Evolutionary conservation across 2,888 invertebrate genomes (phyloP), one percentile per base, ranked within the genome.

Genomic region (Drosophila mettleri): DNA sequence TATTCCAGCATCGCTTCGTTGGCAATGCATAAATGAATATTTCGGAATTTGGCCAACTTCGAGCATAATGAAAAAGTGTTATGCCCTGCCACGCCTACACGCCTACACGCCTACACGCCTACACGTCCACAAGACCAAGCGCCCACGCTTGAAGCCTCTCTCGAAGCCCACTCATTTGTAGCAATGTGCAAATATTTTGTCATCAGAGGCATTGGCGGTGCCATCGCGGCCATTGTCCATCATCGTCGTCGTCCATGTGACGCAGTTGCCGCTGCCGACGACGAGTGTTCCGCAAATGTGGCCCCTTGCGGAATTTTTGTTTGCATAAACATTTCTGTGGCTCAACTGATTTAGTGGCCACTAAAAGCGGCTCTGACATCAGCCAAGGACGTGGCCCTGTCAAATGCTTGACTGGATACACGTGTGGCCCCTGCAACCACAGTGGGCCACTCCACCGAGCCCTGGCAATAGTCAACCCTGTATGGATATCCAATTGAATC

Each of bases 291-390:
- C 38, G 24, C 22, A 24, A 34, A n/a, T 60, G 60, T 24, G 38
- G 45, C 45, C 36, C 41, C 18, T 46, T 55, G 33, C 10, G 29
- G 24, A 41, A 33, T 65, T 74, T 74, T 16, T 80, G 78, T 78
- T 74, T 80, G 78, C 81, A 67, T 61, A 68, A 67, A 58, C 59
- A 69, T 61, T 74, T 59, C 49, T 67, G 60, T 45, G 52, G 52
- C 57, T 48, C 58, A 63, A 60, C 77, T 77, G 84, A 77, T 86
- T 86, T 74, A 52, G 64, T 80, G 80, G 72, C 71, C 79, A 79
- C 82, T 81, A 74, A 86, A 85, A 80, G 86, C 86, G 52, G 62
- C 73, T 73, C 67, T 86, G 83, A 81, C 81, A 81, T 81, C 86
- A 86, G 65, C 80, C 43, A 68, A 85, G 83, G 76, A 79, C 83